A percentile compares a stretch with the other conserved stretches of the same genome.
These are phyloP conservation scores for Maconellicoccus hirsutus DNA, from an alignment of 1,140 invertebrate genomes.

Conservation along the genomic window DNA sequence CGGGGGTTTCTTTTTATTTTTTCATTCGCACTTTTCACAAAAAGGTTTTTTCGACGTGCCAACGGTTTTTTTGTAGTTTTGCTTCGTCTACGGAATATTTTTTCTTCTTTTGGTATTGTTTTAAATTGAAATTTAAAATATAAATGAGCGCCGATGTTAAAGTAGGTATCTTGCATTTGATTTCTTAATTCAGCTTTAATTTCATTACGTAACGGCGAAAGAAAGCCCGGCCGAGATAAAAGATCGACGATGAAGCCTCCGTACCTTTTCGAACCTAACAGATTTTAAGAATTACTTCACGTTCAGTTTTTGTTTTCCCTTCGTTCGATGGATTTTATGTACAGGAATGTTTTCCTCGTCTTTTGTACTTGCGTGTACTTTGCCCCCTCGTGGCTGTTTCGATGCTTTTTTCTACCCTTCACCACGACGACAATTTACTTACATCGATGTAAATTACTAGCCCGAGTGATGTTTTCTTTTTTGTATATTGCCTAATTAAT, in stretches of 20 bases:
- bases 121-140: neutral
- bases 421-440: too few species aligned
- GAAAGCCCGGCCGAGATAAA: too few species aligned
- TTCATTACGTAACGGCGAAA: neutral
- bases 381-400: neutral
- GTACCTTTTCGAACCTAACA: neutral
- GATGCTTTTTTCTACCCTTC: too few species aligned
- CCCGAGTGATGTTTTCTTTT: neutral
- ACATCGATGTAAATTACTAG: neutral
- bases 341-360: neutral
- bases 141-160: neutral
- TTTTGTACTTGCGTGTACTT: neutral
- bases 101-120: neutral
- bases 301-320: neutral
- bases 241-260: too few species aligned
- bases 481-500: neutral
- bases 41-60: too few species aligned
- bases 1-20: constrained; percentile 1
- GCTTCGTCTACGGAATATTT: neutral
- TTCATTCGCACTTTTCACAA: neutral
- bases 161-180: neutral
- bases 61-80: neutral
- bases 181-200: constrained; percentile 3
- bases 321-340: neutral
- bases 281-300: constrained; percentile 3